A percentile compares a stretch with the other conserved stretches of the same genome.
These are phyloP conservation scores for Diceros bicornis DNA, from an alignment of 2,797 vertebrate species.

Conservation along the genomic window DNA sequence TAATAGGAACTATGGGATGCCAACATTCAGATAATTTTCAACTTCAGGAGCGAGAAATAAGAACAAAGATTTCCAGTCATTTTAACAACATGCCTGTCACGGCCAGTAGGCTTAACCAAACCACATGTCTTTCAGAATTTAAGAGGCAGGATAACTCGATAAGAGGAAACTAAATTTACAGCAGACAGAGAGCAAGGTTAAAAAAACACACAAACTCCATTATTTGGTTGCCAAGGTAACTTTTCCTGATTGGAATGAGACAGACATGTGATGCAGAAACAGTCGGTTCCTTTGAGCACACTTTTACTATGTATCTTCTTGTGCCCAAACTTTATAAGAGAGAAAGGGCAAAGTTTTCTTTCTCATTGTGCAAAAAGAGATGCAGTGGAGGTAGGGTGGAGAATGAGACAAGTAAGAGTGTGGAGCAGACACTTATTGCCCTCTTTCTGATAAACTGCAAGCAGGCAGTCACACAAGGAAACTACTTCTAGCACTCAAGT, in stretches of 20 bases:
- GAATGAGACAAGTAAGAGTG: neutral
- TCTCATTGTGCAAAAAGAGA: neutral
- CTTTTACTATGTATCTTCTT: neutral
- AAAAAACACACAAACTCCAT: neutral
- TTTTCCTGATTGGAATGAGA: slow-evolving; percentile 39
- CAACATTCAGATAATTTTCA: neutral
- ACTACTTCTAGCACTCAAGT: neutral
- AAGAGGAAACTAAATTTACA: neutral
- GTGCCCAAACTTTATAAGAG: neutral
- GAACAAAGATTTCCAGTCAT: neutral
- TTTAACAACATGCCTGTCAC: neutral
- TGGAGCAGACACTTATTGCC: no score
- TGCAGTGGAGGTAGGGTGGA: neutral
- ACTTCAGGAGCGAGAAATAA: neutral
- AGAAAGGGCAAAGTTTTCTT: neutral
- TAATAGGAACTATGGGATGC: neutral
- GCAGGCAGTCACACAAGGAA: neutral
- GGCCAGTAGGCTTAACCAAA: neutral
- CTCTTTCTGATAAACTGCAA: neutral
- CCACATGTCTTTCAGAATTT: neutral
- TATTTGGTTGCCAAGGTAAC: neutral
- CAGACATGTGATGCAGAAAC: neutral
- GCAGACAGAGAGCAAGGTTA: neutral
- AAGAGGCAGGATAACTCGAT: neutral
- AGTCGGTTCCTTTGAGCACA: neutral